Evolutionary conservation across 2,797 vertebrate genomes (phyloP).

Genomic region (Falco columbarius): DNA sequence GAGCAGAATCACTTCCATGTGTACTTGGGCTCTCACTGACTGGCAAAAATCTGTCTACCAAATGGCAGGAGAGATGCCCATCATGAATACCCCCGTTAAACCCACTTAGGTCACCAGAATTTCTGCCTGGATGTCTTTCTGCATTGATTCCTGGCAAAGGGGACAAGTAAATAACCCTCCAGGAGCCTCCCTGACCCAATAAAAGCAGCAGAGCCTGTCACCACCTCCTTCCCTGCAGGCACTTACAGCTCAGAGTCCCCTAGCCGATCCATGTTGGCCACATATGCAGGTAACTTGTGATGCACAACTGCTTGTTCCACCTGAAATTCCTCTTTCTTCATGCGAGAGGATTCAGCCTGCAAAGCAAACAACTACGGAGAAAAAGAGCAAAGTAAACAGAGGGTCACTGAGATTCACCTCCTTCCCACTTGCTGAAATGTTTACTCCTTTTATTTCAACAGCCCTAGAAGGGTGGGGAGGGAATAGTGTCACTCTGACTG

Average conservation of each 20-base stretch:
- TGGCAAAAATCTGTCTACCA: neutral
- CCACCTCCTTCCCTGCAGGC: neutral
- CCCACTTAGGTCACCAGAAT: neutral
- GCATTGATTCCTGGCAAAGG: neutral
- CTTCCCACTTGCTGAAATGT: neutral
- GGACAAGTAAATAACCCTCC: neutral
- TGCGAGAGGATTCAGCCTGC: constrained; percentile 85
- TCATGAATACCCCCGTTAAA: neutral
- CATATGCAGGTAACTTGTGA: constrained; percentile 91
- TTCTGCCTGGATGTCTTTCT: neutral
- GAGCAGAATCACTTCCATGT: neutral
- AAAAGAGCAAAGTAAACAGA: neutral
- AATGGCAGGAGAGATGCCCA: accelerated
- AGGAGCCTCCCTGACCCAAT: neutral
- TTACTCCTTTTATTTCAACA: constrained; percentile 25
- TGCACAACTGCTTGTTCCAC: constrained; percentile 81
- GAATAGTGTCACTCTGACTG: neutral
- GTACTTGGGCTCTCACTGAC: neutral
- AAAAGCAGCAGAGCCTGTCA: neutral
- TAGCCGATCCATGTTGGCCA: constrained; percentile 96
- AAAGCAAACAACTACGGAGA: constrained; percentile 88
- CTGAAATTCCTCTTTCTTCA: constrained; percentile 83
- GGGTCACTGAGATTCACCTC: neutral
- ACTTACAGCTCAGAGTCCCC: constrained; percentile 98
- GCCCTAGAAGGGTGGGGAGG: neutral